phyloP scores from a whole-genome alignment of 2,888 invertebrate genomes.

The Aphidoletes aphidimyza region DNA sequence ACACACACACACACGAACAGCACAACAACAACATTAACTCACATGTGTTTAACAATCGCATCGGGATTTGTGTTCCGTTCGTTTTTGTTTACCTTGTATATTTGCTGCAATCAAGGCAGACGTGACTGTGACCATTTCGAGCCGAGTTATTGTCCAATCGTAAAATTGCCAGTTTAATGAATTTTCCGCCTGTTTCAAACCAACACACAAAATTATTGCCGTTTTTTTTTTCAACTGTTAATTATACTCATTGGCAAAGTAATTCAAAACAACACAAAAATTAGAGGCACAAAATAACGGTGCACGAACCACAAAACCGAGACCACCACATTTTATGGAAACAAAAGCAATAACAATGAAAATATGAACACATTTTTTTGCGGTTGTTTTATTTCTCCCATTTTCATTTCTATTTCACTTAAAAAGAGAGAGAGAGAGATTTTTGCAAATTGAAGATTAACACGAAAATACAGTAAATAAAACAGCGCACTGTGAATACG shows the following conservation, averaged over 20 bases:
- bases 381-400: background rate
- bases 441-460: background rate
- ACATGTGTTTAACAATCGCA: background rate
- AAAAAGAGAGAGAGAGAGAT: background rate
- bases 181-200: background rate
- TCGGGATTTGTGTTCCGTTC: background rate
- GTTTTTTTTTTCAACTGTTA: too few species aligned
- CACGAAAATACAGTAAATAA: too few species aligned
- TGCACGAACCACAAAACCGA: too few species aligned
- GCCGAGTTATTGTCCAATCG: too few species aligned
- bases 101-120: background rate
- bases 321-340: background rate
- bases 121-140: slow-evolving; percentile 17
- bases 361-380: background rate
- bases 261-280: background rate
- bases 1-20: too few species aligned
- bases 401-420: background rate
- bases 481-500: too few species aligned
- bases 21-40: too few species aligned
- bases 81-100: slow-evolving; percentile 25
- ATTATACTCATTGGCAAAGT: background rate
- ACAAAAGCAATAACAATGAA: background rate
- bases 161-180: too few species aligned
- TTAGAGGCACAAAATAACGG: too few species aligned
- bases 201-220: background rate